Evolutionary conservation across 2,888 invertebrate genomes (phyloP).

Genomic region (Hydrotaea cyrtoneurina): DNA sequence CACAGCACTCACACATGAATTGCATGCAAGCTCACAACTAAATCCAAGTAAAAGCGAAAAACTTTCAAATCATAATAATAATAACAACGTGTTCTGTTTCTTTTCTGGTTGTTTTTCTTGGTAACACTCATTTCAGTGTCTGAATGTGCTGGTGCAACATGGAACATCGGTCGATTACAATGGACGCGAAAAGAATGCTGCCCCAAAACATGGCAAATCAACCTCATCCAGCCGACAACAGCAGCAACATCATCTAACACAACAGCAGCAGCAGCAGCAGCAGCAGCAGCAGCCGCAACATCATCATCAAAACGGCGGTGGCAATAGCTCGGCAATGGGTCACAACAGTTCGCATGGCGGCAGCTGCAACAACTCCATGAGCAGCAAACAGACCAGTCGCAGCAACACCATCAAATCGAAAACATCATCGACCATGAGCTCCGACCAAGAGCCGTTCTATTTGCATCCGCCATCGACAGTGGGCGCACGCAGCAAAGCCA

Average conservation of each 20-base stretch:
- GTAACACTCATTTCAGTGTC: slow-evolving; percentile 83
- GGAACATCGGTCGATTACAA: slow-evolving; percentile 86
- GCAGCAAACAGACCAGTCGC: slow-evolving; percentile 79
- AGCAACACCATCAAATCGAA: slow-evolving; percentile 81
- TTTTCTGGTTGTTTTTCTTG: slow-evolving; percentile 50
- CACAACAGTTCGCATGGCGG: slow-evolving; percentile 69
- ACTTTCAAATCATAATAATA: slow-evolving; percentile 16
- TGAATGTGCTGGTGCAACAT: slow-evolving; percentile 90
- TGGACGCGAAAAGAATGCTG: slow-evolving; percentile 78
- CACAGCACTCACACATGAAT: background rate
- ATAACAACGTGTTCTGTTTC: slow-evolving; percentile 55
- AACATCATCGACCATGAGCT: slow-evolving; percentile 80
- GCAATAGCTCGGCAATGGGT: slow-evolving; percentile 55
- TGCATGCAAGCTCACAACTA: background rate
- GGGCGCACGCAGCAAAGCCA: slow-evolving; percentile 74
- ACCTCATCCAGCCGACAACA: slow-evolving; percentile 58
- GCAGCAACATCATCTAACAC: slow-evolving; percentile 60
- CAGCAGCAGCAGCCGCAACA: slow-evolving; percentile 64
- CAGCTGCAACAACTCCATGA: slow-evolving; percentile 77
- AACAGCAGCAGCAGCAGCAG: slow-evolving; percentile 65
- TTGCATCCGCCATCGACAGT: slow-evolving; percentile 85
- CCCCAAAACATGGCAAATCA: slow-evolving; percentile 72
- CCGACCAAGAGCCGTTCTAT: slow-evolving; percentile 86
- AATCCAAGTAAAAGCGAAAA: slow-evolving; percentile 4
- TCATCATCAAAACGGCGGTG: slow-evolving; percentile 63